Evolutionary conservation across 2,113 vertebrate species (phyloP).

Genomic region (Peromyscus maniculatus): DNA sequence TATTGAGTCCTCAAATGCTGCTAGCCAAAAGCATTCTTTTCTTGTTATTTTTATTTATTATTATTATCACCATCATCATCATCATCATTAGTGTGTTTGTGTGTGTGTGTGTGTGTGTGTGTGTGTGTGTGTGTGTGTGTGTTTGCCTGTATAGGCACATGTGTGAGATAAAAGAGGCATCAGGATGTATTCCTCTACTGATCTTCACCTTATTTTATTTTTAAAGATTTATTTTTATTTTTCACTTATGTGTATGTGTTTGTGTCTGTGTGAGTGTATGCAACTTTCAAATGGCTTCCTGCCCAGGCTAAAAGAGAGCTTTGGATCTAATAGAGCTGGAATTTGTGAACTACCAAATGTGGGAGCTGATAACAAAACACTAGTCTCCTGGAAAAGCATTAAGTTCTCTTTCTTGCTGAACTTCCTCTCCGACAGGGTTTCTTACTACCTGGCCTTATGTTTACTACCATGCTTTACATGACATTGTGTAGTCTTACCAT

Average conservation of each 20-base stretch:
- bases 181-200: background rate
- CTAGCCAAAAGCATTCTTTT: background rate
- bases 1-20: background rate
- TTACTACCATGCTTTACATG: conserved; percentile 11
- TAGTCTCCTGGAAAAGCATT: no score
- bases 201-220: background rate
- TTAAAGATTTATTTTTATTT: background rate
- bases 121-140: background rate
- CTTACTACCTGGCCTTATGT: background rate
- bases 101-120: background rate
- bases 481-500: background rate
- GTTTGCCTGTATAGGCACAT: background rate
- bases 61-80: background rate
- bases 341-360: no score
- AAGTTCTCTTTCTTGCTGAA: no score
- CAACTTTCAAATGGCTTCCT: background rate
- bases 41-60: background rate
- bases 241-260: background rate
- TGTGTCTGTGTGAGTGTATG: background rate
- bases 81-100: background rate
- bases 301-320: background rate
- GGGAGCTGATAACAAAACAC: background rate
- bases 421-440: background rate
- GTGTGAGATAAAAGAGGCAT: background rate
- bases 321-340: no score